These are phyloP conservation scores for Falcaria lacertinaria DNA, from an alignment of 2,888 invertebrate genomes.

Conservation along the genomic window DNA sequence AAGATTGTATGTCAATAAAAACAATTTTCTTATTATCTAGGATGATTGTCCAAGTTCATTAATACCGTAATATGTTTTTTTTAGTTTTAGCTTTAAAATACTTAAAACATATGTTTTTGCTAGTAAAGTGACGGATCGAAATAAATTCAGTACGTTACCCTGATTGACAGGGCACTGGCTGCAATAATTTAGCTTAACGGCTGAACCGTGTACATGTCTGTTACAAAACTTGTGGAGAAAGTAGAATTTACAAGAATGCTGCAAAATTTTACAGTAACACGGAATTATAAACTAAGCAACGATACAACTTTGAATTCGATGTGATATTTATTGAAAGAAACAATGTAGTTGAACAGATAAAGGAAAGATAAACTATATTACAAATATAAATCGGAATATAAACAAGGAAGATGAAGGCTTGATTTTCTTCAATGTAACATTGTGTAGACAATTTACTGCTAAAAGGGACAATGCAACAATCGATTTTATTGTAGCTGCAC, in stretches of 20 bases:
- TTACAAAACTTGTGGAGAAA: slow-evolving; percentile 22
- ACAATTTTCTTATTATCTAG: slow-evolving; percentile 1
- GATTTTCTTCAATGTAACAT: slow-evolving; percentile 28
- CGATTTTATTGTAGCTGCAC: slow-evolving; percentile 49
- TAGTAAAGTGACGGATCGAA: not conserved
- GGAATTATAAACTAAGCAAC: not conserved
- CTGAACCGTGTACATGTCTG: slow-evolving; percentile 20
- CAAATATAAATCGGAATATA: slow-evolving; percentile 10
- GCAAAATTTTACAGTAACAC: slow-evolving; percentile 23
- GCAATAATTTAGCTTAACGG: slow-evolving; percentile 35
- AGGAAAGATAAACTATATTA: slow-evolving; percentile 12
- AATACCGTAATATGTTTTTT: not conserved
- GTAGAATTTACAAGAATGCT: slow-evolving; percentile 26
- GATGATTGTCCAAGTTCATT: not conserved
- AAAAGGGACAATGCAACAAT: slow-evolving; percentile 49
- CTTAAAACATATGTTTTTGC: not conserved
- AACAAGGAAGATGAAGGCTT: slow-evolving; percentile 9
- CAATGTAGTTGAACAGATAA: slow-evolving; percentile 8
- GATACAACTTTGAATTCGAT: not conserved
- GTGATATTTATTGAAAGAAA: not conserved
- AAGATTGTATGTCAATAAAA: not conserved
- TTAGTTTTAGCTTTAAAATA: not conserved
- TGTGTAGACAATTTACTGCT: slow-evolving; percentile 37
- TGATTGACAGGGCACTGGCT: slow-evolving; percentile 35
- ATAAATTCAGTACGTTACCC: slow-evolving; percentile 21